Base-by-base conservation (phyloP, 1,140 invertebrate genomes). In the Pseudomyrmex dendroicus region DNA sequence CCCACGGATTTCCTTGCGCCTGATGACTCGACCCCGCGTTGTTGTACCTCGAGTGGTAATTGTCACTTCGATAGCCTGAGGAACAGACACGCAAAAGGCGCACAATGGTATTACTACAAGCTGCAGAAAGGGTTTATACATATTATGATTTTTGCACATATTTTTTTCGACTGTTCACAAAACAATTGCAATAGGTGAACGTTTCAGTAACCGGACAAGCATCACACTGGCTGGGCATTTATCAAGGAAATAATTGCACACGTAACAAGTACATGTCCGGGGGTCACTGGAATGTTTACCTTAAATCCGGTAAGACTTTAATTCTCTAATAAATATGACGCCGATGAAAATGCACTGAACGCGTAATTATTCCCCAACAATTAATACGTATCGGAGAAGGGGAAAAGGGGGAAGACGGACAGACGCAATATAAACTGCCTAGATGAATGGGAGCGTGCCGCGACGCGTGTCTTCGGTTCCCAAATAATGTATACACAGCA, bases 361-460 rank as follows among this genome's bases (percentile, higher is more conserved):
- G 20, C 35, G 74, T 17, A 70, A n/a, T 72, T 80, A 80, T 80
- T 80, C 20, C 5, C 15, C 54, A 70, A 80, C 61, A 80, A 80
- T 72, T 80, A 70, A 80, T 20, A 59, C 20, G 17, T 20, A 15
- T 46, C 35, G 17, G 48, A 35, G 46, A 20, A 22, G 35, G 5
- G 2, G 56, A 9, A 9, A 0, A n/a, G 25, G 61, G 57, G 17
- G 83, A 48, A 22, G 3, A 35, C 22, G 10, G 48, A 17, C 62
- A 56, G n/a, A 59, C 70, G 56, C 35, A 73, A 87, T 77, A 73
- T 73, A 78, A 20, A 50, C 57, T 17, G 66, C 73, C 67, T 83
- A 84, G 87, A 89, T 93, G 91, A 92, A 93, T 92, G 76, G 92
- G 86, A 92, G 91, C 92, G 93, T 94, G 93, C 88, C 93, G 35